Percentiles rank a stretch among this genome's conserved stretches.
Conservation (phyloP, 2,113 vertebrate genomes). For the Pyrgilauda ruficollis region DNA sequence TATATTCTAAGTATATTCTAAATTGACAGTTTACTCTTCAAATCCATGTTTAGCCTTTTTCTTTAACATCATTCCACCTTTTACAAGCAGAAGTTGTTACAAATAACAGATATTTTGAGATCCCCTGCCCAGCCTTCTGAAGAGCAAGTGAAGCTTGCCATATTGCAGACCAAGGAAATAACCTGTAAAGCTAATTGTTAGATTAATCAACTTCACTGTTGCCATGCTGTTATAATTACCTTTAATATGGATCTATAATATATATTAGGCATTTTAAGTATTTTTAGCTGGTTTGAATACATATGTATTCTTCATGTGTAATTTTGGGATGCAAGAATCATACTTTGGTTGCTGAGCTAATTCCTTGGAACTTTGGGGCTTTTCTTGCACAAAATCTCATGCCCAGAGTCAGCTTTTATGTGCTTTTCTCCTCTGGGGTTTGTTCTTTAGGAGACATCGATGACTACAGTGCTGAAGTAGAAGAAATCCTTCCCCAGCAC, state of each 20-base stretch:
- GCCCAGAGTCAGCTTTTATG: not conserved
- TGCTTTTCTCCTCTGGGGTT: not conserved
- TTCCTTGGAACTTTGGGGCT: not conserved
- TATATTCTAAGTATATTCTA: not conserved
- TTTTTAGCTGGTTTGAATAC: not conserved
- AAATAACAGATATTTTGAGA: not conserved
- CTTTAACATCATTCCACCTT: not conserved
- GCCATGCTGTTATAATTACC: not conserved
- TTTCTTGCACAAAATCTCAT: not conserved
- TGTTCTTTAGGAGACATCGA: constrained; percentile 87
- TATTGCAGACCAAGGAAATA: not conserved
- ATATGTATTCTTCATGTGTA: not conserved
- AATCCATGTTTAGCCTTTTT: not conserved
- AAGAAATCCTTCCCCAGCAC: constrained; percentile 93
- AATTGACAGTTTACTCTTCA: not conserved
- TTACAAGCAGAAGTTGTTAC: not conserved
- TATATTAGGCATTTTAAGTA: not conserved
- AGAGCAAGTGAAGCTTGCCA: not conserved
- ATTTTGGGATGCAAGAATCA: not conserved
- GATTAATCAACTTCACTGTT: not conserved
- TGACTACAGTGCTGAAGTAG: constrained; percentile 86
- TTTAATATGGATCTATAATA: not conserved
- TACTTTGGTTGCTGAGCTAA: not conserved
- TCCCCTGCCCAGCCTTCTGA: not conserved
- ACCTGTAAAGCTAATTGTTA: not conserved